These are phyloP conservation scores for Beris morrisii DNA, from an alignment of 2,888 invertebrate genomes.

Conservation along the genomic window DNA sequence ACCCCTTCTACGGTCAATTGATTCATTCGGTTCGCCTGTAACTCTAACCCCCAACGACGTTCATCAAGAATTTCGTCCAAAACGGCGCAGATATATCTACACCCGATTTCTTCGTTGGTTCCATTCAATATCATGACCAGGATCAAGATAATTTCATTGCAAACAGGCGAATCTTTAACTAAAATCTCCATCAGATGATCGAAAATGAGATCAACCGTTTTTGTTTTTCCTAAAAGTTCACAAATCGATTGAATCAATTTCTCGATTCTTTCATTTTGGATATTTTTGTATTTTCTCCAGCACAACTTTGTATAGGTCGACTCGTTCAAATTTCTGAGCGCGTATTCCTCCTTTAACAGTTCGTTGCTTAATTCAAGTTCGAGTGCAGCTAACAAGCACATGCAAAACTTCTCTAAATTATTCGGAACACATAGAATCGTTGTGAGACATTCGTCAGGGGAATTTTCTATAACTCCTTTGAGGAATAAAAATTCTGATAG, in stretches of 20 bases:
- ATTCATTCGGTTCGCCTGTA: constrained; percentile 48
- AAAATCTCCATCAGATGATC: constrained; percentile 66
- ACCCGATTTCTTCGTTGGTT: constrained; percentile 35
- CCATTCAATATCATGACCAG: constrained; percentile 45
- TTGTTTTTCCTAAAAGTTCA: constrained; percentile 60
- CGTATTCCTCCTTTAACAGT: constrained; percentile 60
- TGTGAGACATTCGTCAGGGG: constrained; percentile 62
- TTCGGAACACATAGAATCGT: constrained; percentile 59
- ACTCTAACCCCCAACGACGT: constrained; percentile 50
- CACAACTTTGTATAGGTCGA: constrained; percentile 56
- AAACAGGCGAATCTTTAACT: constrained; percentile 57
- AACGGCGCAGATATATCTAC: constrained; percentile 41
- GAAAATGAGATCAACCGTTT: constrained; percentile 61
- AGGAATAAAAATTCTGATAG: constrained; percentile 65
- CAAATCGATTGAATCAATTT: constrained; percentile 61
- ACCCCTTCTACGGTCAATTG: constrained; percentile 43
- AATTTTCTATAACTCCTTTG: constrained; percentile 66
- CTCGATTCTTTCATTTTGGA: constrained; percentile 58
- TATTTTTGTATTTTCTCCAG: constrained; percentile 68
- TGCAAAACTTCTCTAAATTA: constrained; percentile 62
- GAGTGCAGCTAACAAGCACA: constrained; percentile 60
- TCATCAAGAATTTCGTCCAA: constrained; percentile 48
- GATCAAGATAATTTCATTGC: constrained; percentile 62
- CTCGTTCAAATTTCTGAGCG: constrained; percentile 45
- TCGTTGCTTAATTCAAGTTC: constrained; percentile 58